phyloP scores from a whole-genome alignment of 2,888 invertebrate species.

The Panorpa germanica region DNA sequence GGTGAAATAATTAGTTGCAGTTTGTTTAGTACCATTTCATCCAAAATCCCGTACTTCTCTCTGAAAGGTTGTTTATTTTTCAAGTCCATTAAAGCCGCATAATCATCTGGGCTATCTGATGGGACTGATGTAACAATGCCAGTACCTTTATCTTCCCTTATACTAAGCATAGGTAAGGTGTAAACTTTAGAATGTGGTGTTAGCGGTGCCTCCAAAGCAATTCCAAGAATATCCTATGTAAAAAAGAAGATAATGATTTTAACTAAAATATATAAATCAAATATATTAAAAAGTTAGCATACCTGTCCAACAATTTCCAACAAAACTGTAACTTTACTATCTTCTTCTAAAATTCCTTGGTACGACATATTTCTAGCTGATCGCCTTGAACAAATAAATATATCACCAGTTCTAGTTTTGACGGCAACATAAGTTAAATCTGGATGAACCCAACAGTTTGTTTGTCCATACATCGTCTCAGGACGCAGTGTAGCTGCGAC shows the following conservation, averaged over 20 bases:
- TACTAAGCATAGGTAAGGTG: constrained; percentile 91
- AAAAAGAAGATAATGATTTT: constrained; percentile 6
- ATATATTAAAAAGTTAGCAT: too few species aligned
- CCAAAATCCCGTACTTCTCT: constrained; percentile 76
- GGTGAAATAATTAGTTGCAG: neutral
- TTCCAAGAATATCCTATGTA: constrained; percentile 72
- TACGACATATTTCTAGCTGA: constrained; percentile 92
- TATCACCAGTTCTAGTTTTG: constrained; percentile 42
- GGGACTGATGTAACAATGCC: constrained; percentile 97
- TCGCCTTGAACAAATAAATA: constrained; percentile 74
- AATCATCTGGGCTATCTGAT: constrained; percentile 97
- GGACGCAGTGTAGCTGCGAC: constrained; percentile 97
- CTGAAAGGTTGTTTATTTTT: constrained; percentile 87
- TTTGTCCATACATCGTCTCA: constrained; percentile 99
- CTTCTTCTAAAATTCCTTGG: constrained; percentile 71
- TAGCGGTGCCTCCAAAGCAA: constrained; percentile 65
- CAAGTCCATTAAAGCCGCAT: constrained; percentile 83
- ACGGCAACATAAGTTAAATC: constrained; percentile 83
- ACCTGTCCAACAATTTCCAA: constrained; percentile 50
- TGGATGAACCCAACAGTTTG: constrained; percentile 96
- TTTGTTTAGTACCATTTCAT: constrained; percentile 41
- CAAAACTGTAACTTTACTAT: constrained; percentile 58
- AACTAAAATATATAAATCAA: constrained; percentile 8
- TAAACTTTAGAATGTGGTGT: constrained; percentile 71
- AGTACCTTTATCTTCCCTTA: constrained; percentile 96